Base-by-base conservation (phyloP, 2,113 vertebrate species). In the Cyphomyrus plagiostoma region DNA sequence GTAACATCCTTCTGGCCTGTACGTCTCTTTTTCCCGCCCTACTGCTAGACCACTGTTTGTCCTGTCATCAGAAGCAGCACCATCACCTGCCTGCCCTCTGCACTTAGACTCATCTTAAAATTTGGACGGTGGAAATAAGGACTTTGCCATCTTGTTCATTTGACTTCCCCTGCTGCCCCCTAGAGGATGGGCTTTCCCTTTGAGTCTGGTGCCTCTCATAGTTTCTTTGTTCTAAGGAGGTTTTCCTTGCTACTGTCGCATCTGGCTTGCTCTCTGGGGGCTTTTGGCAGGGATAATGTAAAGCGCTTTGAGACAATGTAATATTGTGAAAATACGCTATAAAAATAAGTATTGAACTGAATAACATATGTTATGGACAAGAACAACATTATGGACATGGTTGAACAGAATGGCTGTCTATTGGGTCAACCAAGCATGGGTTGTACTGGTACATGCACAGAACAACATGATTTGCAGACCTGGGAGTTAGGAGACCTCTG, bases 381-480 rank as follows among this genome's bases (percentile, higher is more conserved):
- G 9, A 48, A 84, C 83, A 15, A n/a, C 11, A 10, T 50, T n/a
- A 86, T 86, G 83, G 23, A 48, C 0, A 21, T 30, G 21, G 42
- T 46, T 49, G 23, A 48, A 48, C 26, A 8, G 21, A 49, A 48
- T 46, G 35, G 15, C 83, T 48, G 45, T 26, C 23, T 48, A 5
- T 39, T 39, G 49, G 30, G 11, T 42, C 19, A 13, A 80, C 42
- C n/a, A 80, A 42, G 74, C 15, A 80, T 35, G 15, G 4, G 30
- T 39, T 10, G 0, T 35, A 74, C 70, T 74, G 30, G 62, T 66
- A 26, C 62, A 66, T 66, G 62, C n/a, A 77, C 30, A 39, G 70
- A 39, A 30, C 30, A 39, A 26, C 49, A 89, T 87, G 93, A 92
- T 91, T 93, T 93, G 95, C 94, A 95, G 52, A 45, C 90, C 74